Evolutionary conservation across 2,888 invertebrate genomes (phyloP).

Genomic region (Polydrusus pterygomalis): DNA sequence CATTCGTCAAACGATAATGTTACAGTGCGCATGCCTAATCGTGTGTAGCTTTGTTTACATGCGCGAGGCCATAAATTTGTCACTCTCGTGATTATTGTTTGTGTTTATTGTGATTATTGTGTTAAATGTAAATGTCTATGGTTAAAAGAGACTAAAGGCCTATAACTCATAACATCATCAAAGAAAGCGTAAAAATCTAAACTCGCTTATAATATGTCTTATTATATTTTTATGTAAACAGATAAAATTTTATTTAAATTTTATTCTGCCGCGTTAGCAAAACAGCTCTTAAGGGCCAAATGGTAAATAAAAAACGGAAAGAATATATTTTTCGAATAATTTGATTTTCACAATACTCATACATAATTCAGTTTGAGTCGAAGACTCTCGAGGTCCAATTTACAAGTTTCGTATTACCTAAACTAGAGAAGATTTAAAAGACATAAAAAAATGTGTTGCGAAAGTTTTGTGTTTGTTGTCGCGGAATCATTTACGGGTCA

Average conservation of each 20-base stretch:
- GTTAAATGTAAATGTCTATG: too few relatives aligned
- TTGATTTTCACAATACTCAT: conserved; percentile 45
- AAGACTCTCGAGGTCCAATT: conserved; percentile 45
- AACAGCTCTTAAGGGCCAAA: conserved; percentile 26
- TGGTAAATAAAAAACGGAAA: conserved; percentile 40
- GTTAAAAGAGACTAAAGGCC: background rate
- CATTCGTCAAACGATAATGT: too few relatives aligned
- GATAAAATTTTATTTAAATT: conserved; percentile 31
- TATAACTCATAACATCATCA: background rate
- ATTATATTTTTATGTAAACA: conserved; percentile 22
- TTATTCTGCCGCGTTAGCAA: conserved; percentile 26
- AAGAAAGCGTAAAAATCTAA: background rate
- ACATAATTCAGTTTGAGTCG: conserved; percentile 44
- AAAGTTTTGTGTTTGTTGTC: background rate
- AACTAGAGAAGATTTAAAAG: conserved; percentile 11
- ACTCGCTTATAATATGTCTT: background rate
- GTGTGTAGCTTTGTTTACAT: too few relatives aligned
- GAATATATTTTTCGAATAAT: conserved; percentile 50
- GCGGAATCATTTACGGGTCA: too few relatives aligned
- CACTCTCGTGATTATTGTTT: background rate
- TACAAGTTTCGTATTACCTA: conserved; percentile 25
- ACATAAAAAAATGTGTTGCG: background rate
- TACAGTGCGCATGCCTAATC: too few relatives aligned
- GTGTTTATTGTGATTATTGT: too few relatives aligned
- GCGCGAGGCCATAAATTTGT: too few relatives aligned